These are phyloP conservation scores for Elymnias hypermnestra DNA, from an alignment of 1,140 invertebrate species.

Conservation along the genomic window DNA sequence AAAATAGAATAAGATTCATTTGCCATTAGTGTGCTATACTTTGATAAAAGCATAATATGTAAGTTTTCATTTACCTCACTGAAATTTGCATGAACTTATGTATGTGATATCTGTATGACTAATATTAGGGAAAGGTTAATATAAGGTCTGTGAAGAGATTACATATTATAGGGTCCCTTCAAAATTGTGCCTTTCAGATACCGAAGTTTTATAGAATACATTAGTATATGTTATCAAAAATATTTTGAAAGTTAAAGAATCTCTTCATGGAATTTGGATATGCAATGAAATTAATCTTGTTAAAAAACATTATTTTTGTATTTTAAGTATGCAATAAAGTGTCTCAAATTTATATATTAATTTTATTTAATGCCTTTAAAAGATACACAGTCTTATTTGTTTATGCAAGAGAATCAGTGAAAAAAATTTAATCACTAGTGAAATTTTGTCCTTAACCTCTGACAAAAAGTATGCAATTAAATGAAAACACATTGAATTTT, in stretches of 20 bases:
- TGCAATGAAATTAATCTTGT: slow-evolving; percentile 42
- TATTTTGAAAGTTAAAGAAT: slow-evolving; percentile 11
- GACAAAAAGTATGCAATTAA: no score
- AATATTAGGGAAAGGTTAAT: slow-evolving; percentile 36
- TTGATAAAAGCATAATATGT: slow-evolving; percentile 1
- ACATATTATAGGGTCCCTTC: slow-evolving; percentile 10
- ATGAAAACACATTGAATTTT: no score
- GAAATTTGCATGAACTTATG: slow-evolving; percentile 23
- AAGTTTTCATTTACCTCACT: slow-evolving; percentile 15
- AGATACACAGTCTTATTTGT: no score
- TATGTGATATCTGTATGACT: slow-evolving; percentile 50
- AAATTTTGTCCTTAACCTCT: no score
- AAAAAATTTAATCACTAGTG: no score
- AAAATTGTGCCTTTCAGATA: slow-evolving; percentile 43
- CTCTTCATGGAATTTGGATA: slow-evolving; percentile 45
- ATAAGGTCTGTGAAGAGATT: slow-evolving; percentile 37
- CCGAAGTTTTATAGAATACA: slow-evolving; percentile 18
- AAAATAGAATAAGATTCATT: no score
- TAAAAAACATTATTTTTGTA: slow-evolving; percentile 42
- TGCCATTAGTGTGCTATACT: background rate
- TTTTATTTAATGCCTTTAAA: no score
- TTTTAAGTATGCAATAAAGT: slow-evolving; percentile 54
- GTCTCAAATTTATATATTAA: slow-evolving; percentile 20
- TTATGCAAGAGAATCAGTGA: no score
- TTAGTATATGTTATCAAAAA: slow-evolving; percentile 11